phyloP scores from a whole-genome alignment of 2,113 vertebrate genomes.

The Xiphophorus couchianus region DNA sequence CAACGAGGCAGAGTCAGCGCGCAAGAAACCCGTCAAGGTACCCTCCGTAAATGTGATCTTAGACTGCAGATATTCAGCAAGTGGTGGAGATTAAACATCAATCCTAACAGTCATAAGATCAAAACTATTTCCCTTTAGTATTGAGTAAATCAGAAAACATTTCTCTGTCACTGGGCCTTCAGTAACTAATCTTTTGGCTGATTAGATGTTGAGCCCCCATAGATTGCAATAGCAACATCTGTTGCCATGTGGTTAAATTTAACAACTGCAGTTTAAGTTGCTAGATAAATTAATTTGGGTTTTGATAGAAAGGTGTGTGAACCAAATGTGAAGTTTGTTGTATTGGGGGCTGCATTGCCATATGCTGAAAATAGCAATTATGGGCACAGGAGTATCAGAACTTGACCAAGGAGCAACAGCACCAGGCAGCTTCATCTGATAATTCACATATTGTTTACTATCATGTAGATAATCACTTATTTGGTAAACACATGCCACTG shows the following conservation, averaged over 20 bases:
- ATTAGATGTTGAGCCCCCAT: no score
- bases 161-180: background rate
- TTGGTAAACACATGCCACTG: background rate
- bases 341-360: background rate
- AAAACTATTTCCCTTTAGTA: background rate
- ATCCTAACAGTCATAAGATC: background rate
- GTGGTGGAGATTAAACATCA: background rate
- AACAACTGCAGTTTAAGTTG: background rate
- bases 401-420: no score
- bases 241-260: no score
- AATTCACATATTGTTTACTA: background rate
- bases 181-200: background rate
- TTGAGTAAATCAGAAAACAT: background rate
- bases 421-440: no score
- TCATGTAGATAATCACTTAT: background rate
- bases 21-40: slow-evolving; percentile 79
- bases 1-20: slow-evolving; percentile 86
- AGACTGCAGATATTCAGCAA: background rate
- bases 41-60: background rate
- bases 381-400: no score
- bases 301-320: no score
- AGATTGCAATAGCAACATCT: no score
- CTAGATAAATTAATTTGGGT: no score
- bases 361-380: background rate
- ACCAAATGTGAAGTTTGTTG: no score